Base-by-base conservation (phyloP, 2,113 vertebrate species). In the Microtus ochrogaster region DNA sequence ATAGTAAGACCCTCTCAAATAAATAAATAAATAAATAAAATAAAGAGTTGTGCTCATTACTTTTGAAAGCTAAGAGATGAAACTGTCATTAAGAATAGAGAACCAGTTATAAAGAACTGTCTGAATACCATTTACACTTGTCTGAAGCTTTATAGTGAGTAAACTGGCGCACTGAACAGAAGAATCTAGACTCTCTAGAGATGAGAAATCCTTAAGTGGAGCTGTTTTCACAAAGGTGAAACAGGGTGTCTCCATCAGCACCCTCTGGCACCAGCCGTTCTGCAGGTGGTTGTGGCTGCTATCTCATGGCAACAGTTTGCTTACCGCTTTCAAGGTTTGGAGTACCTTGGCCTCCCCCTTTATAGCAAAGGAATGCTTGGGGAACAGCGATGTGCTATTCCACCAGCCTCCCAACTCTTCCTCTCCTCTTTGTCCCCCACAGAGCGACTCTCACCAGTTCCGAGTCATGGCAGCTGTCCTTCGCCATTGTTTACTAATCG, bases 371-470 rank as follows among this genome's bases (percentile, higher is more conserved):
- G 41, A 77, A 41, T 49, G 33, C 96, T 58, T 6, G 28, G 36
- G 78, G 44, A 39, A 3, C 26, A 63, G 61, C 30, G 2, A 41
- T 78, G 10, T 39, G 13, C 30, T 66, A 36, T 73, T 85, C 28
- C 10, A 65, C 52, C 85, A 73, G 61, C 89, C 91, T 89, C 13
- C 98, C 96, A 98, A 78, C 93, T 94, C 97, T 95, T 97, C 95
- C 96, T 97, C 89, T 98, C 94, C 97, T 98, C 95, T 98, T 97
- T 98, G 4, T 98, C 98, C 98, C 89, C 73, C 94, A 94, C 96
- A 99, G 99, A 99, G 99, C 94, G 99, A 99, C 74, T 99, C 99
- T 97, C 99, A 99, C 96, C 99, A 99, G 98, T 99, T 99, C 97
- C 98, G 99, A 93, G 98, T 99, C 95, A 99, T 99, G 89, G 98